Base-by-base conservation (phyloP, 1,140 invertebrate genomes). In the Pygmarrhopalites habei region DNA sequence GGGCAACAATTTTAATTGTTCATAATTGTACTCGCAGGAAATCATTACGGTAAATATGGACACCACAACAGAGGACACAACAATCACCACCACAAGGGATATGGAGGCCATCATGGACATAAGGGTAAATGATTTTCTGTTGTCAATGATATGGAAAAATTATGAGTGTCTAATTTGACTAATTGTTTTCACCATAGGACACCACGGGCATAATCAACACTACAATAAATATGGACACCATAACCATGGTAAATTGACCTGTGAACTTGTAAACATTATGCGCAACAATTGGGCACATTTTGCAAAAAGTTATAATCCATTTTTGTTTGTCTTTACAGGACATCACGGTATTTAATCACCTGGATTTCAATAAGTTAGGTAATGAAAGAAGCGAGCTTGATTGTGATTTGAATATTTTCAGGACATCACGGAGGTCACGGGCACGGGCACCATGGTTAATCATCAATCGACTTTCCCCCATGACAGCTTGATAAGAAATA, bases 11-110 rank as follows among this genome's bases (percentile, higher is more conserved):
- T 61, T 15, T n/a, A 21, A 55, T 17, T 35, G 5, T 35, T 35
- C 5, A 7, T 7, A 35, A 5, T 35, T 35, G 32, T 35, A 35
- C 5, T 46, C 28, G 15, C 57, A 44, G 35, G 62, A 17, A 63
- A 63, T 46, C 21, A 62, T 1, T 32, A 67, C 44, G 47, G 51
- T 29, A 60, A 66, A 7, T 43, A 61, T 21, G 65, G 65, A 0
- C 55, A 62, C 53, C 60, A 66, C 47, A 58, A 64, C n/a, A 62
- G 32, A 29, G 58, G 58, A 2, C 52, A 61, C 7, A 51, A 65
- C 41, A 39, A 57, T 39, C 41, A 60, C 25, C 55, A 58, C 46
- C 65, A 62, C 35, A 51, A 57, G 30, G 58, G 58, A 1, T 58
- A 57, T 44, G 61, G 57, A 53, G 60, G 60, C 28, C 14, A 51